Percentiles rank a stretch among this genome's conserved stretches.
phyloP scores from a whole-genome alignment of 2,113 vertebrate genomes.

The Dicentrarchus labrax region DNA sequence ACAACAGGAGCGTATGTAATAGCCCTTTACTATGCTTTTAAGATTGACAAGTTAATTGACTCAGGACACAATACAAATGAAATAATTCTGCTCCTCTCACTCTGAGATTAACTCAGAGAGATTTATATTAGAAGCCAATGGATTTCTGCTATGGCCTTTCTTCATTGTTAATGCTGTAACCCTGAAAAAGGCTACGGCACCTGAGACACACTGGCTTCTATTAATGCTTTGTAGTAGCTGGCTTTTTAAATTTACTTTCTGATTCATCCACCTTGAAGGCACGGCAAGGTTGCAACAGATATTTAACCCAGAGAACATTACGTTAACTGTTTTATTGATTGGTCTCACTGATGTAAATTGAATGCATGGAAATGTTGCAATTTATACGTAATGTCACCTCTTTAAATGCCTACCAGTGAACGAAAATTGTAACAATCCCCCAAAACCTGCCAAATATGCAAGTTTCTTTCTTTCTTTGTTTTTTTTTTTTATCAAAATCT shows the following conservation, averaged over 20 bases:
- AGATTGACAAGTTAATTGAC: constrained; percentile 31
- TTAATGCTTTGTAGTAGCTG: constrained; percentile 25
- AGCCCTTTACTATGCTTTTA: not conserved
- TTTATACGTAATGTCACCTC: not conserved
- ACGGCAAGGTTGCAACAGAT: constrained; percentile 31
- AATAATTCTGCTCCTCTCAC: constrained; percentile 15
- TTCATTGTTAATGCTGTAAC: constrained; percentile 18
- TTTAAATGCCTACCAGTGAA: not conserved
- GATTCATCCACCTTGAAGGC: constrained; percentile 36
- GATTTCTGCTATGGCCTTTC: not conserved
- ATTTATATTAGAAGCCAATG: constrained; percentile 14
- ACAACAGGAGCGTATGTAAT: not conserved
- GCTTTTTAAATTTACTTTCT: constrained; percentile 26
- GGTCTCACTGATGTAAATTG: not conserved
- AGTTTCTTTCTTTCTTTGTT: not conserved
- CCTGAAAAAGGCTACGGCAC: constrained; percentile 16
- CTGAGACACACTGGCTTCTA: constrained; percentile 25
- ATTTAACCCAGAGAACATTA: constrained; percentile 1
- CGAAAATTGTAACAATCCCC: not conserved
- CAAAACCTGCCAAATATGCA: not conserved
- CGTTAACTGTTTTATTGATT: constrained; percentile 27
- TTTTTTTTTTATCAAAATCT: not conserved
- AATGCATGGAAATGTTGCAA: not conserved
- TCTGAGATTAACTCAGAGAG: constrained; percentile 11
- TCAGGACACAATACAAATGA: not conserved